Conservation (phyloP, 2,797 vertebrate genomes). For the Acrossocheilus fasciatus region DNA sequence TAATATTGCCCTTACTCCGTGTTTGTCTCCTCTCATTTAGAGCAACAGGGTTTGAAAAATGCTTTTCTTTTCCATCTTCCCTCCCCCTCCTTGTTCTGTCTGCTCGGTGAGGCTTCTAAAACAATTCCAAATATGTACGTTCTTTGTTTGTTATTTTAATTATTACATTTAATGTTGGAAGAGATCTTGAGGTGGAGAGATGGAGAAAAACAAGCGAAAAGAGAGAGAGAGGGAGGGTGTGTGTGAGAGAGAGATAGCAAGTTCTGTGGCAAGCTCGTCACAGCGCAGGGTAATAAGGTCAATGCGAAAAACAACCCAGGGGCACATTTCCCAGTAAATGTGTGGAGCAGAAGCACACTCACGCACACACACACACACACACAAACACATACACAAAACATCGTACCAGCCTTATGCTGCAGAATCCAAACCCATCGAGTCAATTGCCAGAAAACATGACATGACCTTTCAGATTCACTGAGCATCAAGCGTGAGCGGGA, state of each 20-base stretch:
- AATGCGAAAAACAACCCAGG: constrained; percentile 91
- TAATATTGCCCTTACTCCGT: constrained; percentile 59
- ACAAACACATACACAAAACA: constrained; percentile 64
- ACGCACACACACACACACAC: constrained; percentile 55
- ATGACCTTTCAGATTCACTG: constrained; percentile 98
- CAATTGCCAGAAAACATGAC: constrained; percentile 98
- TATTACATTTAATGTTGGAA: constrained; percentile 30
- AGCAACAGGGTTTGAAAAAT: constrained; percentile 41
- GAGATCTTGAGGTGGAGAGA: constrained; percentile 1
- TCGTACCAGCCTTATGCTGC: constrained; percentile 88
- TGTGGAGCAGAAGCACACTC: constrained; percentile 73
- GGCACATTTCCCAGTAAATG: constrained; percentile 91
- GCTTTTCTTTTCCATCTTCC: constrained; percentile 1
- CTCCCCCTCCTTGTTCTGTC: background rate
- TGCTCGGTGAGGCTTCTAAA: background rate
- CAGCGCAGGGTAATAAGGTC: constrained; percentile 95
- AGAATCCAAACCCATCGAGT: constrained; percentile 95
- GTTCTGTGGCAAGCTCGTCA: constrained; percentile 82
- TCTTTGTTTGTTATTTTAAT: constrained; percentile 18
- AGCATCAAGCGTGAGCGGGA: constrained; percentile 90
- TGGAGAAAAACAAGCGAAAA: constrained; percentile 61
- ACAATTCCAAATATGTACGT: background rate
- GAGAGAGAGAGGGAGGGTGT: background rate
- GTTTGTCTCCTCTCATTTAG: constrained; percentile 63
- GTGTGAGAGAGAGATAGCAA: constrained; percentile 63